Conservation (phyloP, 2,113 vertebrate genomes). For the Spea bombifrons region DNA sequence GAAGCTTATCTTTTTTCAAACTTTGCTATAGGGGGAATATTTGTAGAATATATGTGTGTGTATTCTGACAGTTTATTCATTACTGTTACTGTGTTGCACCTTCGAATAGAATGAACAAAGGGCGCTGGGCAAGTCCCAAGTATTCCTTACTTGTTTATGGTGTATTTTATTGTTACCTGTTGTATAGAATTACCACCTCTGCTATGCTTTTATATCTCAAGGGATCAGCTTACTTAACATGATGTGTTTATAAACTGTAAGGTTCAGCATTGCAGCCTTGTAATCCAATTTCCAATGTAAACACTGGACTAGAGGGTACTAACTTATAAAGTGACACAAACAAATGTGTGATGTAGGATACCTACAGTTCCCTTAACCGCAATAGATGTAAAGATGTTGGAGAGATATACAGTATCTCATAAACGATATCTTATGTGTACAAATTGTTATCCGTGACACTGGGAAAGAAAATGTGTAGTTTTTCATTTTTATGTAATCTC, state of each 20-base stretch:
- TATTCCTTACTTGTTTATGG: neutral
- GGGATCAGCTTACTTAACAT: slow-evolving; percentile 13
- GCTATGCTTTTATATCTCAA: neutral
- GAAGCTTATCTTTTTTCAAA: too few species aligned
- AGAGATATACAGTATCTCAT: slow-evolving; percentile 46
- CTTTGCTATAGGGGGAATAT: too few species aligned
- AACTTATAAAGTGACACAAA: slow-evolving; percentile 49
- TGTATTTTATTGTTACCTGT: too few species aligned
- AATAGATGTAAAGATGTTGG: slow-evolving; percentile 34
- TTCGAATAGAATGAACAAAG: too few species aligned
- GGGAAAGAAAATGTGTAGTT: slow-evolving; percentile 24
- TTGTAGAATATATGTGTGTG: too few species aligned
- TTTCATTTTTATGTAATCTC: slow-evolving; percentile 46
- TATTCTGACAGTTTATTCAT: too few species aligned
- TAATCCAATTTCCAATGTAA: slow-evolving; percentile 24
- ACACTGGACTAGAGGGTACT: slow-evolving; percentile 29
- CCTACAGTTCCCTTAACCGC: slow-evolving; percentile 10
- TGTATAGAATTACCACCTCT: neutral
- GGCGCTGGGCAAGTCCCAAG: too few species aligned
- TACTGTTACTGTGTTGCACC: too few species aligned
- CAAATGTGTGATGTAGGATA: slow-evolving; percentile 32
- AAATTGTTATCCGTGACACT: neutral
- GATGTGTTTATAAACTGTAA: slow-evolving; percentile 22
- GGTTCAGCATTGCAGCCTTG: neutral
- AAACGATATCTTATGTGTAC: slow-evolving; percentile 41